phyloP scores from a whole-genome alignment of 2,113 vertebrate species.

The Rattus rattus region DNA sequence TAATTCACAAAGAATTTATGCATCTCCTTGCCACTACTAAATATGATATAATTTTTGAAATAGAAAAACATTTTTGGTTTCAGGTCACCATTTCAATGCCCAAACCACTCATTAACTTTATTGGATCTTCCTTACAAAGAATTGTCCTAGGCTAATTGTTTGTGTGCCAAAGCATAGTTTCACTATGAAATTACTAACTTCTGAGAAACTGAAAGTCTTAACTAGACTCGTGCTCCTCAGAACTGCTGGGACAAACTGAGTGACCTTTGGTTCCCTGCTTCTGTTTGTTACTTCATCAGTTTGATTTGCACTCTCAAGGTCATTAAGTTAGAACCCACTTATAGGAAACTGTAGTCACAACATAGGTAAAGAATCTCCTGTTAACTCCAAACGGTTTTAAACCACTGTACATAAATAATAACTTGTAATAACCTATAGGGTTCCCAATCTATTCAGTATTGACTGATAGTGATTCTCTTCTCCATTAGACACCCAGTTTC shows the following conservation, averaged over 20 bases:
- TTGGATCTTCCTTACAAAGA: slow-evolving; percentile 66
- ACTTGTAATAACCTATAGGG: not conserved
- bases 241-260: not conserved
- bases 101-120: not conserved
- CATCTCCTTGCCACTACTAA: slow-evolving; percentile 15
- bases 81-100: slow-evolving; percentile 11
- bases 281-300: not conserved
- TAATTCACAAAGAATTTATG: slow-evolving; percentile 3
- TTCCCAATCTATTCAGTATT: not conserved
- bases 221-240: not conserved
- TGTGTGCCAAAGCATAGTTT: slow-evolving; percentile 54
- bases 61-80: slow-evolving; percentile 47
- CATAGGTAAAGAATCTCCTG: slow-evolving; percentile 8
- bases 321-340: not conserved
- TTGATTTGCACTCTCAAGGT: not conserved
- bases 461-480: not conserved
- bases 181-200: slow-evolving; percentile 54
- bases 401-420: not conserved
- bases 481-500: not conserved
- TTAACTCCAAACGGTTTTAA: not conserved
- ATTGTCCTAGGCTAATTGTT: slow-evolving; percentile 36
- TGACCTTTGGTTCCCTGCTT: not conserved
- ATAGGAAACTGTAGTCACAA: not conserved
- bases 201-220: slow-evolving; percentile 66
- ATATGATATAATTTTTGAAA: slow-evolving; percentile 3